phyloP scores from a whole-genome alignment of 2,888 invertebrate species.

The Chorisops tibialis region DNA sequence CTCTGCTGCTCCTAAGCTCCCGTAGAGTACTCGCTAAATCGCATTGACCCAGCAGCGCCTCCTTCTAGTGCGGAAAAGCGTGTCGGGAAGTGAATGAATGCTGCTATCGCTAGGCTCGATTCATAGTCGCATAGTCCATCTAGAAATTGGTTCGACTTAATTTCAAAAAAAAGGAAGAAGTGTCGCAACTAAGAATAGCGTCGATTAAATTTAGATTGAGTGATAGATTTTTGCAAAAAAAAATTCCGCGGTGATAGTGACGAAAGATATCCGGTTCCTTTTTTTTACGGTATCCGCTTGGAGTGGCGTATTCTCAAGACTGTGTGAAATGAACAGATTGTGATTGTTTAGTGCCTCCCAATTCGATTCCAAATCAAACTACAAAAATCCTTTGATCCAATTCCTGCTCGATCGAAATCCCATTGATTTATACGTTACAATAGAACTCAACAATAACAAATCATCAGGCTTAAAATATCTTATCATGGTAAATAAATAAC shows the following conservation, averaged over 20 bases:
- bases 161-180: not conserved
- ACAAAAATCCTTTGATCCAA: too few relatives aligned
- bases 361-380: not conserved
- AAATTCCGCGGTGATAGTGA: too few relatives aligned
- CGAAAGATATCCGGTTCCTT: too few relatives aligned
- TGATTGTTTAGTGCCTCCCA: slow-evolving; percentile 15
- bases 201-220: not conserved
- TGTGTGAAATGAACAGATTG: slow-evolving; percentile 14
- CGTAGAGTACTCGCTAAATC: slow-evolving; percentile 4
- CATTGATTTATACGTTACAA: not conserved
- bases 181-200: slow-evolving; percentile 10
- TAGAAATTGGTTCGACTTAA: not conserved
- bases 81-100: slow-evolving; percentile 17
- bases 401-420: not conserved
- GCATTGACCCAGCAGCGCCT: not conserved
- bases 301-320: not conserved
- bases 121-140: not conserved
- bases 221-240: too few relatives aligned
- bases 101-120: not conserved
- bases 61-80: too few relatives aligned
- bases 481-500: slow-evolving; percentile 19
- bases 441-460: slow-evolving; percentile 4
- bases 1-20: not conserved
- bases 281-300: too few relatives aligned
- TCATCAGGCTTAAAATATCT: not conserved